Base-by-base conservation (phyloP, 2,797 vertebrate species). In the Hyperoplus lanceolatus region DNA sequence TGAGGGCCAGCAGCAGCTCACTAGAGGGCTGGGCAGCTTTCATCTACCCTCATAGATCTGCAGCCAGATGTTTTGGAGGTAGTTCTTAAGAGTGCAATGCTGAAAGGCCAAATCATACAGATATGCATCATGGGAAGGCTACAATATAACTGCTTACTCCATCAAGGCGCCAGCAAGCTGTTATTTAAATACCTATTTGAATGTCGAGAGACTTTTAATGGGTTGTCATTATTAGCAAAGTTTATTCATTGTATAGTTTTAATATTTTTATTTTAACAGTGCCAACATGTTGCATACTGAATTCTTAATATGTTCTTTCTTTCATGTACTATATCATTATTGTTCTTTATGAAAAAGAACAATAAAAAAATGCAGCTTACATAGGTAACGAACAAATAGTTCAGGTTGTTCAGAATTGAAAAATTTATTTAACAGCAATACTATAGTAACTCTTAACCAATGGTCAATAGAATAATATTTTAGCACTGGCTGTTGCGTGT, bases 31-130 rank as follows among this genome's bases (percentile, higher is more conserved):
- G 73, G 56, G 50, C 29, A 68, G 75, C 65, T 75, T 81, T 84
- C 64, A 79, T 67, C 57, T 65, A 63, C 63, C 46, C 59, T 79
- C 55, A 68, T 58, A 29, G 65, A 61, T 86, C 81, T 80, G 68
- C 55, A 76, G 75, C 86, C 90, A 90, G 90, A 92, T 93, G 91
- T 92, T 90, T 48, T 69, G 66, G 56, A 83, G 77, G 81, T 55
- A 83, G 76, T 84, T 29, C 77, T 82, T 80, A 42, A 67, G 84
- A 81, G 85, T 70, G 71, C 75, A 59, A 51, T 38, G 64, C 79
- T 74, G 65, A 83, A 77, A 71, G 76, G 75, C 71, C 29, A 83
- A 79, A 49, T 83, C 15, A 51, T 56, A 53, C 69, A 83, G 71
- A 89, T 81, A 77, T 79, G 80, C 79, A 89, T 83, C 85, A 81